Evolutionary conservation across 2,113 vertebrate species (phyloP).

Genomic region (Lontra canadensis): DNA sequence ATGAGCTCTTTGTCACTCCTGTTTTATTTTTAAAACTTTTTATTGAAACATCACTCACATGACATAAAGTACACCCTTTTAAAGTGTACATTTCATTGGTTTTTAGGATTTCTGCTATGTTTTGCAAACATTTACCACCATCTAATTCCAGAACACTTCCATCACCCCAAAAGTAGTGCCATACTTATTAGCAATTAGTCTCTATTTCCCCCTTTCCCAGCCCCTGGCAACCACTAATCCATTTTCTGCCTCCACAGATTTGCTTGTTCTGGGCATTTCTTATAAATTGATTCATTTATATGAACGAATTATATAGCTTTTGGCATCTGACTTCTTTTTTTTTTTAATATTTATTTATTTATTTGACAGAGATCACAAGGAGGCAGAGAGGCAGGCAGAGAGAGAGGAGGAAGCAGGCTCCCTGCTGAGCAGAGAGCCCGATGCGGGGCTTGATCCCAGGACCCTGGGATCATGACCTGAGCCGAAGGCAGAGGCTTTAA

Average conservation of each 20-base stretch:
- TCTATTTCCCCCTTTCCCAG: background rate
- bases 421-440: no score
- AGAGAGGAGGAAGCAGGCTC: no score
- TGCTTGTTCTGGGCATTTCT: background rate
- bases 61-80: background rate
- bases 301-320: background rate
- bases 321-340: background rate
- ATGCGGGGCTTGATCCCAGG: no score
- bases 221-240: background rate
- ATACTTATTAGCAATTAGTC: background rate
- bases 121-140: background rate
- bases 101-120: background rate
- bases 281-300: background rate
- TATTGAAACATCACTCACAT: background rate
- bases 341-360: no score
- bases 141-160: background rate
- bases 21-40: conserved; percentile 1
- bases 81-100: background rate
- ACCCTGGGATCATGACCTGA: no score
- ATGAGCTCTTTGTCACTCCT: background rate
- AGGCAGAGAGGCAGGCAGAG: no score
- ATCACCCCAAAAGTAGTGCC: background rate
- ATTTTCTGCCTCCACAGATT: background rate
- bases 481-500: no score
- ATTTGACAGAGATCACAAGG: no score